These are phyloP conservation scores for Ficedula albicollis DNA, from an alignment of 2,797 vertebrate genomes.

Conservation along the genomic window DNA sequence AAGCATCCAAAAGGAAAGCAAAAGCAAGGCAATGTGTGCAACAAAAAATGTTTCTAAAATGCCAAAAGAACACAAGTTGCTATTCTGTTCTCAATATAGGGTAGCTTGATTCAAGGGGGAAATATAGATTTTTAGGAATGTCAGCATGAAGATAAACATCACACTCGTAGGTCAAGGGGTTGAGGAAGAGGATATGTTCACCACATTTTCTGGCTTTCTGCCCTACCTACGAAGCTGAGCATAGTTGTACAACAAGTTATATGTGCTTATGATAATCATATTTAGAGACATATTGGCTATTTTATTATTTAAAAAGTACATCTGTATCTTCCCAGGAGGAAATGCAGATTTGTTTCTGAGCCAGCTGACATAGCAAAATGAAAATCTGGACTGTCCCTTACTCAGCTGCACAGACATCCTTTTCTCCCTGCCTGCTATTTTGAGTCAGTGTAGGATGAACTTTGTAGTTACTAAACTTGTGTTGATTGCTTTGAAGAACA, in stretches of 20 bases:
- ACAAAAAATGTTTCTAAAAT: background rate
- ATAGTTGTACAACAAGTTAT: constrained; percentile 41
- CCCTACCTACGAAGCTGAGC: constrained; percentile 48
- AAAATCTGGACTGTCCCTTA: constrained; percentile 16
- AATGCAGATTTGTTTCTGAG: constrained; percentile 37
- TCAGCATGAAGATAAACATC: constrained; percentile 72
- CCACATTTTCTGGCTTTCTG: constrained; percentile 67
- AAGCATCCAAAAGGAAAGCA: background rate
- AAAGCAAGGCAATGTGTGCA: background rate
- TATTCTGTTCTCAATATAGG: constrained; percentile 35
- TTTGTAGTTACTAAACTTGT: background rate
- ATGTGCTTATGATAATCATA: constrained; percentile 67
- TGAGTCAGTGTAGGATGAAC: background rate
- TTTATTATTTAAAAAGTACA: constrained; percentile 59
- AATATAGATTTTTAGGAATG: constrained; percentile 66
- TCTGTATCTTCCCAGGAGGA: constrained; percentile 57
- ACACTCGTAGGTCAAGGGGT: constrained; percentile 50
- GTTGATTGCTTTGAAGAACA: background rate
- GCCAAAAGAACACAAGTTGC: background rate
- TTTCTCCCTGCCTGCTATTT: background rate
- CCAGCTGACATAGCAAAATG: constrained; percentile 55
- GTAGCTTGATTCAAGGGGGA: constrained; percentile 61
- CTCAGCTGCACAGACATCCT: background rate
- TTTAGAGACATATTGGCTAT: constrained; percentile 62
- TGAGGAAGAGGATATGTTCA: constrained; percentile 69